Conservation (phyloP, 2,113 vertebrate species). For the Oreochromis niloticus region DNA sequence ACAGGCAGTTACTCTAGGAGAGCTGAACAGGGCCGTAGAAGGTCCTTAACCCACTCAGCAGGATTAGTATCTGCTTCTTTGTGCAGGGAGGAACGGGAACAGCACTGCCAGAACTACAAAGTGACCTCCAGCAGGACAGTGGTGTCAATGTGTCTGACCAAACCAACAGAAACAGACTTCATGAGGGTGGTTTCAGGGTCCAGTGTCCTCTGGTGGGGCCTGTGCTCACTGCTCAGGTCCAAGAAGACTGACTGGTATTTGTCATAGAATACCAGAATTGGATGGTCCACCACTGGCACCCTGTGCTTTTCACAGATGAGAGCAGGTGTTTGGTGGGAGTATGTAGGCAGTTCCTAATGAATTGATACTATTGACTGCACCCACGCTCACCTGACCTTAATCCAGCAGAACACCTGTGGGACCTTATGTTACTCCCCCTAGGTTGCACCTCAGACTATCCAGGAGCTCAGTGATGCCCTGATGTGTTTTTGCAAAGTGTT, state of each 20-base stretch:
- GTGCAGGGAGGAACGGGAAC: neutral
- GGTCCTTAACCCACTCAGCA: neutral
- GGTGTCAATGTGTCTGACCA: neutral
- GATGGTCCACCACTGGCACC: neutral
- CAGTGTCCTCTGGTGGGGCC: neutral
- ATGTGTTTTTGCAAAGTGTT: neutral
- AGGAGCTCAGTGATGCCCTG: neutral
- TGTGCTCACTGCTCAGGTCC: neutral
- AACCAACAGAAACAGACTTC: neutral
- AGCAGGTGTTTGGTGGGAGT: neutral
- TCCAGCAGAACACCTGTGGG: neutral
- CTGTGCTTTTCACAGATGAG: neutral
- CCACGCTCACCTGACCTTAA: neutral
- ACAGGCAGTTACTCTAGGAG: neutral
- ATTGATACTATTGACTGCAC: neutral
- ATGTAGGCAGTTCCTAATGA: neutral
- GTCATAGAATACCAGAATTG: neutral
- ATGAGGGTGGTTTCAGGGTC: neutral
- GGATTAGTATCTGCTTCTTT: neutral
- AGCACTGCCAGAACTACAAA: neutral
- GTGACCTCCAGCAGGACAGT: neutral
- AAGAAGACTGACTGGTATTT: neutral
- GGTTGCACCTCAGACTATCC: neutral
- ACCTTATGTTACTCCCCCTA: neutral
- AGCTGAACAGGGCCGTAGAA: neutral